Evolutionary conservation across 2,113 vertebrate genomes (phyloP).

Genomic region (Anguilla rostrata): DNA sequence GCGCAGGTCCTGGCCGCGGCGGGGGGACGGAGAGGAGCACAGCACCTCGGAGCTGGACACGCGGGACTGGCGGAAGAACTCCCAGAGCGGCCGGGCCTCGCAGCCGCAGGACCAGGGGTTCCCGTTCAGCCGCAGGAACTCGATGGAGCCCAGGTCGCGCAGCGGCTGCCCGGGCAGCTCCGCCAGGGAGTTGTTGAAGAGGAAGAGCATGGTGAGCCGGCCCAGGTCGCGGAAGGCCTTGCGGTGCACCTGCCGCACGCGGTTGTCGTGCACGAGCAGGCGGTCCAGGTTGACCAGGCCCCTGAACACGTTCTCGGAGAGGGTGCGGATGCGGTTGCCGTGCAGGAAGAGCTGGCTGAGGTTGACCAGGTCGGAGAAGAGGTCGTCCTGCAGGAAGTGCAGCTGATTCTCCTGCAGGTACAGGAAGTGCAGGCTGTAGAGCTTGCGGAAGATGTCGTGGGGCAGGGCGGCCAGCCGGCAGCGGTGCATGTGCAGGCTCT

Average conservation of each 20-base stretch:
- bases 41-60: conserved; percentile 88
- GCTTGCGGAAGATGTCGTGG: conserved; percentile 86
- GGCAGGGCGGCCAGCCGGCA: conserved; percentile 89
- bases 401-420: conserved; percentile 96
- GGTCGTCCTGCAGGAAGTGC: conserved; percentile 92
- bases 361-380: conserved; percentile 93
- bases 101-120: conserved; percentile 98
- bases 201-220: conserved; percentile 93
- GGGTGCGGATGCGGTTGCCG: conserved; percentile 88
- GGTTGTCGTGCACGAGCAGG: conserved; percentile 93
- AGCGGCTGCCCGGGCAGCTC: conserved; percentile 86
- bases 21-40: conserved; percentile 79
- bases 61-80: conserved; percentile 84
- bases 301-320: conserved; percentile 87
- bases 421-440: conserved; percentile 95
- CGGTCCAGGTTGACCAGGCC: conserved; percentile 90
- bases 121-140: conserved; percentile 93
- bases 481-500: conserved; percentile 93
- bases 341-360: conserved; percentile 95
- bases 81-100: conserved; percentile 86
- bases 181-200: conserved; percentile 93
- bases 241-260: conserved; percentile 82
- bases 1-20: conserved; percentile 84
- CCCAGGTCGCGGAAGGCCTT: conserved; percentile 84
- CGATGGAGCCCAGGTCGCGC: conserved; percentile 81